Evolutionary conservation across 2,797 vertebrate genomes (phyloP), one percentile per base, ranked within the genome.

Genomic region (Hydrolagus colliei): DNA sequence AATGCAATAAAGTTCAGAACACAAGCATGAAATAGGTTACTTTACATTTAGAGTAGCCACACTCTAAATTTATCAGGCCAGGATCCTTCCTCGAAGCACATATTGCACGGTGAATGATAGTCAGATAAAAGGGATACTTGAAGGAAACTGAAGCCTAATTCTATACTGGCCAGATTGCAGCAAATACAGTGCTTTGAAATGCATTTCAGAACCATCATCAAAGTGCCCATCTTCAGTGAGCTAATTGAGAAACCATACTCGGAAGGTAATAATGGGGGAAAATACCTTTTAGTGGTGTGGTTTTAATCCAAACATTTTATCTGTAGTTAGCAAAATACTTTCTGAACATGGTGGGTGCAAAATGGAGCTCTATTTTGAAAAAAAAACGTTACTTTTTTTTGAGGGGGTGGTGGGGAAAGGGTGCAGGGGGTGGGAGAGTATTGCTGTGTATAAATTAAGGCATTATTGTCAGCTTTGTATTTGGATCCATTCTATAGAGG

Each of bases 41-140:
- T 84, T 63, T 67, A 84, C 32, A 84, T 68, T 84, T 84, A 84
- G 79, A 68, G 79, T 84, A 84, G 32, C 65, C 41, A 84, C 63
- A 67, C 18, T 68, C 14, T 35, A 68, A 84, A 35, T 84, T 84
- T 84, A 67, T 68, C 65, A 67, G 79, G 16, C 68, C 68, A 84
- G 65, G 79, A 63, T 67, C 41, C 79, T 84, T 84, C 27, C 79
- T 67, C 13, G 9, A 84, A 63, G 79, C 79, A 84, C 22, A 84
- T 32, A 84, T 41, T 84, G 63, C 65, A 71, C 68, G 20, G 68
- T 32, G 22, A 84, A 84, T 84, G 65, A 16, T 84, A 67, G 79
- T 84, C 65, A 71, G 65, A 71, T 84, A 65, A 18, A 67, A 27
- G 20, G 65, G 20, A 68, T 68, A 11, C 41, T 84, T 68, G 27